Conservation (phyloP, 2,888 invertebrate genomes). For the Pollenia angustigena region DNA sequence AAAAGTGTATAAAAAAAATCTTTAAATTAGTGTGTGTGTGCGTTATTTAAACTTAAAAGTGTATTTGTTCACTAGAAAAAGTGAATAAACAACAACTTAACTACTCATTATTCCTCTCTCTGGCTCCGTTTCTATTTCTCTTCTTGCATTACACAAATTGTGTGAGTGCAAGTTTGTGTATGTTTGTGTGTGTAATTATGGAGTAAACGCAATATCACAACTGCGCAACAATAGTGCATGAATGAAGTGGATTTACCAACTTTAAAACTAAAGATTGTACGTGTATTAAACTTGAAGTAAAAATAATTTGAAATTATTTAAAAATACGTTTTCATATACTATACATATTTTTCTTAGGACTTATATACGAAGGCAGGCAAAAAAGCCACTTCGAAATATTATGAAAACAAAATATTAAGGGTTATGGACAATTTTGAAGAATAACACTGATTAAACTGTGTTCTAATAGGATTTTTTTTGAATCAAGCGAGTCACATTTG, state of each 20-base stretch:
- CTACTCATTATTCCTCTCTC: conserved; percentile 9
- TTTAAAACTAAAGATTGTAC: conserved; percentile 44
- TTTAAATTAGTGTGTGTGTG: conserved; percentile 49
- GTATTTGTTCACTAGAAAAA: conserved; percentile 79
- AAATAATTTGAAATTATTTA: conserved; percentile 75
- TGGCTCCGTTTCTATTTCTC: neutral
- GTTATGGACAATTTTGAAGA: neutral
- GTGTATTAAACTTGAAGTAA: conserved; percentile 60
- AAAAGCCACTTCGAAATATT: neutral
- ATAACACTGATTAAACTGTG: too few species aligned
- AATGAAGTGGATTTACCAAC: conserved; percentile 54
- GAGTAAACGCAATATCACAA: conserved; percentile 61
- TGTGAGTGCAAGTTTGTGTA: conserved; percentile 15
- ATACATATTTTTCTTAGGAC: conserved; percentile 5
- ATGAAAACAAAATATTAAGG: neutral
- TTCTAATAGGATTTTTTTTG: too few species aligned
- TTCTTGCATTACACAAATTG: neutral
- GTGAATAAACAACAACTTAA: conserved; percentile 78
- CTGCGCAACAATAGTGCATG: conserved; percentile 62
- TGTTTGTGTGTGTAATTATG: conserved; percentile 24
- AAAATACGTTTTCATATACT: conserved; percentile 56
- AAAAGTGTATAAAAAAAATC: conserved; percentile 30
- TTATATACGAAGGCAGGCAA: conserved; percentile 4
- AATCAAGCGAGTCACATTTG: too few species aligned
- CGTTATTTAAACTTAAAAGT: conserved; percentile 51